These are phyloP conservation scores for Pampus argenteus DNA, from an alignment of 2,797 vertebrate species.

Conservation along the genomic window DNA sequence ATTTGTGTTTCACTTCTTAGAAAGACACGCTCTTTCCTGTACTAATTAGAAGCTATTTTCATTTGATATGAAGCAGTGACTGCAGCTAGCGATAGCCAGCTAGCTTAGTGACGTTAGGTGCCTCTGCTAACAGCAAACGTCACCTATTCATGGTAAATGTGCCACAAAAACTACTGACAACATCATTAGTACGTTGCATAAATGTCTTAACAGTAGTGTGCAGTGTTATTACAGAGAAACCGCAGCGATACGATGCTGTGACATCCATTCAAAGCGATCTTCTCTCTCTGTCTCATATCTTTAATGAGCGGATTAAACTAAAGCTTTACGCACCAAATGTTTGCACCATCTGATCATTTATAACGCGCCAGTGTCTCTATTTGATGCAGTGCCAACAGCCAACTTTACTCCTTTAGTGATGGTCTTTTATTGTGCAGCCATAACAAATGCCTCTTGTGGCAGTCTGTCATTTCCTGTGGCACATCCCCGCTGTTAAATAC, in stretches of 20 bases:
- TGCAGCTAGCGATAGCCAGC: constrained; percentile 66
- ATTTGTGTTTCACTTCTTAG: constrained; percentile 1
- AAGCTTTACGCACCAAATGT: background rate
- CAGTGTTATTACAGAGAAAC: constrained; percentile 32
- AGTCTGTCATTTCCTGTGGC: constrained; percentile 37
- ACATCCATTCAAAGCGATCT: constrained; percentile 46
- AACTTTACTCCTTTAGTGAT: constrained; percentile 60
- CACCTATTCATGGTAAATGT: constrained; percentile 2
- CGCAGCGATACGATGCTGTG: constrained; percentile 52
- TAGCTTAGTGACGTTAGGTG: constrained; percentile 39
- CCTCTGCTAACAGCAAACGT: constrained; percentile 21
- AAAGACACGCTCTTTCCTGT: constrained; percentile 1
- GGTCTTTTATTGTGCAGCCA: constrained; percentile 51
- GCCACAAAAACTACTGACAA: constrained; percentile 30
- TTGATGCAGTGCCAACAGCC: background rate
- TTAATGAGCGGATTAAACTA: constrained; percentile 22
- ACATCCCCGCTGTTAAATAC: constrained; percentile 26
- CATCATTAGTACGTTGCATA: background rate
- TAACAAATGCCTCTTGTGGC: constrained; percentile 42
- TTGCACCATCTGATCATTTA: background rate
- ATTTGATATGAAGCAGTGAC: constrained; percentile 41
- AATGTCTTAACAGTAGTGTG: constrained; percentile 4
- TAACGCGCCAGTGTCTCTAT: constrained; percentile 11
- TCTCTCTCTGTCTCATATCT: background rate
- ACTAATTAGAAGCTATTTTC: constrained; percentile 34